A percentile compares a stretch with the other conserved stretches of the same genome.
These are phyloP conservation scores for Zaprionus vittiger DNA, from an alignment of 1,140 invertebrate species.

Conservation along the genomic window DNA sequence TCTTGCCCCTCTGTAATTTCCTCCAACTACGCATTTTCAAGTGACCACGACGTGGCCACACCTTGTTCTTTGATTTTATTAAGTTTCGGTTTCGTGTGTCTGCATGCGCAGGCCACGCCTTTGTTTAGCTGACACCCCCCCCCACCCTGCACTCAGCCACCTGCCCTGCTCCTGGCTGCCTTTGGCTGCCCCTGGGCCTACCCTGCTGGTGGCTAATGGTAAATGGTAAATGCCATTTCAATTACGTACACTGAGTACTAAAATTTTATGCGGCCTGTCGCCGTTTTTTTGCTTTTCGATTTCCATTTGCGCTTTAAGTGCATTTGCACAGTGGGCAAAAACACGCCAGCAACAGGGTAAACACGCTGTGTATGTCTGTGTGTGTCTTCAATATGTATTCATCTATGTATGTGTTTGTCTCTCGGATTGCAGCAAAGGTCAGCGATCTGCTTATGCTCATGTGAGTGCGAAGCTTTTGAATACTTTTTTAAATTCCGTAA, in stretches of 20 bases:
- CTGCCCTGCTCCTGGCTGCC: background rate
- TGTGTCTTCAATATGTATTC: background rate
- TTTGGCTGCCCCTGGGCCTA: conserved; percentile 16
- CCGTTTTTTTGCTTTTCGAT: conserved; percentile 61
- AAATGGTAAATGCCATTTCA: conserved; percentile 80
- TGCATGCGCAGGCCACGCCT: conserved; percentile 25
- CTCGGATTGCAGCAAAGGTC: conserved; percentile 3
- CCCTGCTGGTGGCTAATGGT: conserved; percentile 45
- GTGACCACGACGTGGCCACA: conserved; percentile 64
- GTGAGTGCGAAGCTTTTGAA: background rate
- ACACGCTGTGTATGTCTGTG: background rate
- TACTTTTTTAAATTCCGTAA: background rate
- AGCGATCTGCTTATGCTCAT: conserved; percentile 10
- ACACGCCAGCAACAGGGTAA: conserved; percentile 23
- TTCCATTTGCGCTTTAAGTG: conserved; percentile 78
- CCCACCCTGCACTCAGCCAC: background rate
- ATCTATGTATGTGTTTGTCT: background rate
- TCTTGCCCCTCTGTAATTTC: background rate
- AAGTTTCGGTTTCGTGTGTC: conserved; percentile 65
- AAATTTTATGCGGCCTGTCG: conserved; percentile 76
- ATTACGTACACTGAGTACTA: conserved; percentile 77
- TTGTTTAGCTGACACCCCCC: conserved; percentile 41
- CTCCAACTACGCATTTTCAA: conserved; percentile 53
- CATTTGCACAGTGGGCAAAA: conserved; percentile 69
- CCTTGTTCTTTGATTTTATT: conserved; percentile 79